These are phyloP conservation scores for Geodia barretti DNA, from an alignment of 37 sponge, comb jelly and placozoan genomes.

Conservation along the genomic window DNA sequence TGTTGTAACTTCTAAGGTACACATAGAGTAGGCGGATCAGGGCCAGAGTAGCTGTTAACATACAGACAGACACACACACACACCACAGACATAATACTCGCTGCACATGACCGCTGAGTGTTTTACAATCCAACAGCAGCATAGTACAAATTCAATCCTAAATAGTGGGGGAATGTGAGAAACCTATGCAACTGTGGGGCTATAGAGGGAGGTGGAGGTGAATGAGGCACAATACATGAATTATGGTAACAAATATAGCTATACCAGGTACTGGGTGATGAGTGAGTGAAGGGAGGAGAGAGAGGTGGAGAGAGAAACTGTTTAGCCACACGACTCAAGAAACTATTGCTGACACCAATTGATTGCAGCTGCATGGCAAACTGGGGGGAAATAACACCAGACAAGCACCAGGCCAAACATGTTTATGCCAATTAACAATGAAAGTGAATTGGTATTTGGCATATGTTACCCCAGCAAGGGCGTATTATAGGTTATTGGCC, in stretches of 20 bases:
- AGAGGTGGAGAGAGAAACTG: conserved; percentile 61
- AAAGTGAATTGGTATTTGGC: neutral
- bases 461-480: neutral
- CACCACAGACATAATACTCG: no score
- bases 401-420: no score
- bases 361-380: conserved; percentile 44
- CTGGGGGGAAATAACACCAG: conserved; percentile 9
- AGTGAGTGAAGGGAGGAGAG: no score
- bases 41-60: no score
- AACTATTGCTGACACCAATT: conserved; percentile 30
- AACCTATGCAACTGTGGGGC: no score
- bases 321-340: conserved; percentile 25
- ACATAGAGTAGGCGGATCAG: no score
- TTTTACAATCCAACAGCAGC: neutral
- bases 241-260: neutral
- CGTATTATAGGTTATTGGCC: no score
- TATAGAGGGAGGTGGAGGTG: no score
- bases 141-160: neutral
- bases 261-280: conserved; percentile 1
- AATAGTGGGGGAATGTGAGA: no score
- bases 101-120: neutral
- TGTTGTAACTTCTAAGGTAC: no score
- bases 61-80: no score
- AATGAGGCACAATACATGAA: no score
- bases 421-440: neutral